Base-by-base conservation (phyloP, 2,888 invertebrate genomes). In the Diaphora mendica region DNA sequence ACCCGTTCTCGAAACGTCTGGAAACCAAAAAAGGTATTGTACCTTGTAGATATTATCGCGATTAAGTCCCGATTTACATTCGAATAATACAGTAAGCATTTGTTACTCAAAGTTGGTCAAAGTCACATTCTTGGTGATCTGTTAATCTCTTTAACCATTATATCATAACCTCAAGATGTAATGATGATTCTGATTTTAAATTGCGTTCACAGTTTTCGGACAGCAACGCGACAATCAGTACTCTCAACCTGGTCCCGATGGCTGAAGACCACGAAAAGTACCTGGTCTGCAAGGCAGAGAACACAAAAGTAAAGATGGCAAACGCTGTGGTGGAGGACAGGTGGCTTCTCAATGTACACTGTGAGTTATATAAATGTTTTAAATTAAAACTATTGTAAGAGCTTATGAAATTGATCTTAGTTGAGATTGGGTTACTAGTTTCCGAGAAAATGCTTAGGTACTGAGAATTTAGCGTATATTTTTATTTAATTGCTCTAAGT, bases 231-330 rank as follows among this genome's bases (percentile, higher is more conserved):
- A 98, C 98, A 72, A 96, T 97, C 76, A 98, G 98, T 91, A 96
- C 97, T 76, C 94, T 98, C 83, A 97, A 97, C 77, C 97, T 98
- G 90, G 96, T 97, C 72, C 98, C 98, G 68, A 97, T 97, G 86
- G 97, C 98, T 65, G 98, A 98, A 87, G 98, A 98, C 92, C 97
- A 97, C 84, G 98, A 97, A 75, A 97, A 97, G 92, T 96, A 96
- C 89, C 95, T 98, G 82, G 96, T 97, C 70, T 98, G 98, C 91
- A 96, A 97, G 73, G 98, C 97, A 17, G 97, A 97, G 85, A 98
- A 98, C 89, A 96, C 97, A 73, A 96, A 96, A 86, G 97, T 98
- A 1, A 70, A 70, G 64, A 42, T 62, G 86, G 96, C 97, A 4
- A 97, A 97, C 88, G 97, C 97, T 64, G 97, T 97, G 62, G 96